Conservation (phyloP, 2,113 vertebrate species). For the Patagioenas fasciata region DNA sequence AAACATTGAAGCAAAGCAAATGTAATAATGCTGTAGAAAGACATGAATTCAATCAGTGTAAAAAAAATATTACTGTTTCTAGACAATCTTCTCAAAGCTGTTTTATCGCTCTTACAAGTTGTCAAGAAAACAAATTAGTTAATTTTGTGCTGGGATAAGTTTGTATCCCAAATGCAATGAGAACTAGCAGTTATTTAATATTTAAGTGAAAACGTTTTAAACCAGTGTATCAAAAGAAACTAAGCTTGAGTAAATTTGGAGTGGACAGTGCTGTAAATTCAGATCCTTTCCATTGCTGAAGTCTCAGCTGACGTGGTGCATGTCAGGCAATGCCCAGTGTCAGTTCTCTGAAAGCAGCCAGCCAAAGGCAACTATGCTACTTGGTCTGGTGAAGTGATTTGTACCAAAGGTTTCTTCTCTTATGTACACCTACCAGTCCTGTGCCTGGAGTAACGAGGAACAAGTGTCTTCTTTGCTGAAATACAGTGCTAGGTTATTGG, state of each 20-base stretch:
- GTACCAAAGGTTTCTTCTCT: not conserved
- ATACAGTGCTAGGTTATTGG: not conserved
- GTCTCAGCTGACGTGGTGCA: not conserved
- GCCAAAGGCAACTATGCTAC: not conserved
- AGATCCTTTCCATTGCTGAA: not conserved
- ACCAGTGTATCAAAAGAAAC: not conserved
- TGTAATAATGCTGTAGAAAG: not conserved
- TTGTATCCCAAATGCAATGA: not conserved
- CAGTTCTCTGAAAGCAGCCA: not conserved
- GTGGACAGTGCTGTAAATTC: not conserved
- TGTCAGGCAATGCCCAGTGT: too few species aligned
- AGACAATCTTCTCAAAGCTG: not conserved
- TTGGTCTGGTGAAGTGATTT: not conserved
- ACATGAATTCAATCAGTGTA: not conserved
- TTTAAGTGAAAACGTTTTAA: not conserved
- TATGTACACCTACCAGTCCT: not conserved
- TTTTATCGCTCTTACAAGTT: not conserved
- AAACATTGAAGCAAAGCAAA: not conserved
- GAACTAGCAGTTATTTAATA: not conserved
- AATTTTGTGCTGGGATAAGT: constrained; percentile 1
- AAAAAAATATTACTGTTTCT: not conserved
- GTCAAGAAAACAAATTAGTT: not conserved
- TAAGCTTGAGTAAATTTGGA: not conserved
- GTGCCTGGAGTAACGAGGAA: not conserved
- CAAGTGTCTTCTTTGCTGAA: not conserved